Evolutionary conservation across 92 coral and sea anemone species (phyloP).

Genomic region (Bergia sp.): DNA sequence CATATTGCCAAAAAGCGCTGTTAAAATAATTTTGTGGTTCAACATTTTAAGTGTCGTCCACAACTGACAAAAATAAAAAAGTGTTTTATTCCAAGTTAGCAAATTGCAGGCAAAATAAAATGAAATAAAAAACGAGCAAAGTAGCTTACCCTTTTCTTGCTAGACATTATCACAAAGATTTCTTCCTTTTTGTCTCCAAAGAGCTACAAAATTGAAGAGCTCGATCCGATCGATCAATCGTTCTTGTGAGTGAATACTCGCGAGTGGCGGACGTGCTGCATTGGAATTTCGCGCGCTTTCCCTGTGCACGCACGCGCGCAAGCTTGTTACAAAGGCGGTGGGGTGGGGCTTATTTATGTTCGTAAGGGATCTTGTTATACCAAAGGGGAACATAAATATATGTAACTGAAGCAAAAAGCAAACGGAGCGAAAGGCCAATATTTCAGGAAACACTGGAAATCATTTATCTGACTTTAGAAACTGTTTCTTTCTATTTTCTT

Average conservation of each 20-base stretch:
- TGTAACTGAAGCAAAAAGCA: too few species aligned
- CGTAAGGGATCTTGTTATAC: too few species aligned
- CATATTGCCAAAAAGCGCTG: too few species aligned
- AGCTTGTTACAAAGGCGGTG: neutral
- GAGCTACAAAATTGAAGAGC: too few species aligned
- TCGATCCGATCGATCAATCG: neutral
- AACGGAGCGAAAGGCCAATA: too few species aligned
- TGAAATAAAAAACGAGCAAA: neutral
- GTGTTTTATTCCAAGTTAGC: neutral
- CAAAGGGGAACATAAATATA: neutral
- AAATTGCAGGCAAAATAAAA: too few species aligned
- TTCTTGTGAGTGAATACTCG: neutral
- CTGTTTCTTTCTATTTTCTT: too few species aligned
- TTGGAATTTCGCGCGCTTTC: neutral
- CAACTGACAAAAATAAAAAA: neutral
- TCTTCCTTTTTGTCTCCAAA: too few species aligned
- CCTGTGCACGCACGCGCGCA: neutral
- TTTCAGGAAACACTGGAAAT: too few species aligned
- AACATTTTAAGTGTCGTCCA: neutral
- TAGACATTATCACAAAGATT: neutral
- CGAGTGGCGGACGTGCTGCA: neutral
- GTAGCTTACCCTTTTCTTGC: neutral
- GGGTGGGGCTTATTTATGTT: neutral
- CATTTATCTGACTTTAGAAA: too few species aligned
- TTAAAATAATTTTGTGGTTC: too few species aligned